Evolutionary conservation across 2,888 invertebrate species (phyloP).

Genomic region (Cephus runcator): DNA sequence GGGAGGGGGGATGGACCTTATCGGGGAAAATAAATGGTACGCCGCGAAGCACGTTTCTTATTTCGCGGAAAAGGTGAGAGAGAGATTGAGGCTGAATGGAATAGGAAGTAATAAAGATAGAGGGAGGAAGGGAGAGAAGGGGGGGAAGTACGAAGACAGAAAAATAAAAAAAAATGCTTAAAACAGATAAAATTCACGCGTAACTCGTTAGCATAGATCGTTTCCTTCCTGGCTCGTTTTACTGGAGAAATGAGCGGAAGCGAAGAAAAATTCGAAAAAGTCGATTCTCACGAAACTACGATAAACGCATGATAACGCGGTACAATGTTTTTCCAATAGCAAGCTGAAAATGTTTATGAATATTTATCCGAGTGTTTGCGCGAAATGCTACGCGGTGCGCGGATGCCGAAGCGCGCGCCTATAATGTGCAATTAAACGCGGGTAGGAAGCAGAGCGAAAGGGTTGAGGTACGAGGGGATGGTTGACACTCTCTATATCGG

Average conservation of each 20-base stretch:
- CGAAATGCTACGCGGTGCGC: constrained; percentile 18
- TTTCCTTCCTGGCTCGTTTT: neutral
- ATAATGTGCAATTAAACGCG: constrained; percentile 61
- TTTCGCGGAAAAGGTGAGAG: neutral
- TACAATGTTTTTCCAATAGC: constrained; percentile 25
- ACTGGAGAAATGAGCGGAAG: neutral
- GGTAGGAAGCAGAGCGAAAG: constrained; percentile 28
- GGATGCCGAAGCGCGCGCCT: constrained; percentile 39
- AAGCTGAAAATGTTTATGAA: constrained; percentile 51
- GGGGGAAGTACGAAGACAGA: neutral
- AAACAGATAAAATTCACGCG: neutral
- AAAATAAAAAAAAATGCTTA: neutral
- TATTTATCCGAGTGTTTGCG: constrained; percentile 51
- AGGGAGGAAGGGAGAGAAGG: neutral
- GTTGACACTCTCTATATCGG: constrained; percentile 25
- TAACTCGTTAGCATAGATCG: neutral
- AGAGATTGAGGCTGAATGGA: neutral
- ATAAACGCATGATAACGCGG: neutral
- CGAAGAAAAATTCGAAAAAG: neutral
- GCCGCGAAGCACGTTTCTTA: neutral
- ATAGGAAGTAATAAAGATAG: neutral
- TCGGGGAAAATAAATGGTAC: neutral
- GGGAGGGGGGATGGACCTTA: neutral
- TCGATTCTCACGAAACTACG: neutral
- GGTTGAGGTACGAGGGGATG: constrained; percentile 21